phyloP scores from a whole-genome alignment of 2,797 vertebrate genomes.

The Clarias fuscus region DNA sequence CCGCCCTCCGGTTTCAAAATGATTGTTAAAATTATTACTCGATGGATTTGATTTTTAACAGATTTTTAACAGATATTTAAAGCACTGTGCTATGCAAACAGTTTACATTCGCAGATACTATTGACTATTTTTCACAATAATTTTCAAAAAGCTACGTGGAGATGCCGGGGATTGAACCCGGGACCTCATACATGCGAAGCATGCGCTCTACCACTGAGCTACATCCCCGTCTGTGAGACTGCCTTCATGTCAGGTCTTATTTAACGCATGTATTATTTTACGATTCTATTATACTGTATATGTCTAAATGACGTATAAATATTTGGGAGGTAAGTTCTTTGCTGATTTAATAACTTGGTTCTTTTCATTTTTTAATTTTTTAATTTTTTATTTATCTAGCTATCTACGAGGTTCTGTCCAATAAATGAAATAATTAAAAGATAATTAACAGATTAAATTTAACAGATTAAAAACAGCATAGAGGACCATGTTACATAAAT shows the following conservation, averaged over 20 bases:
- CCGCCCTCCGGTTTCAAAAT: slow-evolving; percentile 12
- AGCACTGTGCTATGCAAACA: background rate
- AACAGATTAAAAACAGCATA: background rate
- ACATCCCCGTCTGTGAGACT: slow-evolving; percentile 39
- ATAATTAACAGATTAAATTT: background rate
- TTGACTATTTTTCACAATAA: background rate
- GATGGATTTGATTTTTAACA: fast-evolving
- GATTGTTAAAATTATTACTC: background rate
- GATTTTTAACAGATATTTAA: background rate
- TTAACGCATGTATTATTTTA: background rate
- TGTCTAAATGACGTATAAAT: background rate
- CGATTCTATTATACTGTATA: no score
- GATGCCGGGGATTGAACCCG: slow-evolving; percentile 72
- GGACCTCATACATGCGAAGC: slow-evolving; percentile 71
- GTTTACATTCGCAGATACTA: background rate
- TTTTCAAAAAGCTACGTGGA: slow-evolving; percentile 31
- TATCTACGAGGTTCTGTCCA: background rate
- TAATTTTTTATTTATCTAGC: no score
- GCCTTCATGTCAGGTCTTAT: fast-evolving
- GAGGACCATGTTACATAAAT: no score
- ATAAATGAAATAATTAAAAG: background rate
- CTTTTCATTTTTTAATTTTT: background rate
- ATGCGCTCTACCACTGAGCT: slow-evolving; percentile 68
- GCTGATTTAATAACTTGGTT: background rate
- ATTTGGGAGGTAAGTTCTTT: background rate